Evolutionary conservation across 2,888 invertebrate genomes (phyloP).

Genomic region (Fissipunctia ypsillon): DNA sequence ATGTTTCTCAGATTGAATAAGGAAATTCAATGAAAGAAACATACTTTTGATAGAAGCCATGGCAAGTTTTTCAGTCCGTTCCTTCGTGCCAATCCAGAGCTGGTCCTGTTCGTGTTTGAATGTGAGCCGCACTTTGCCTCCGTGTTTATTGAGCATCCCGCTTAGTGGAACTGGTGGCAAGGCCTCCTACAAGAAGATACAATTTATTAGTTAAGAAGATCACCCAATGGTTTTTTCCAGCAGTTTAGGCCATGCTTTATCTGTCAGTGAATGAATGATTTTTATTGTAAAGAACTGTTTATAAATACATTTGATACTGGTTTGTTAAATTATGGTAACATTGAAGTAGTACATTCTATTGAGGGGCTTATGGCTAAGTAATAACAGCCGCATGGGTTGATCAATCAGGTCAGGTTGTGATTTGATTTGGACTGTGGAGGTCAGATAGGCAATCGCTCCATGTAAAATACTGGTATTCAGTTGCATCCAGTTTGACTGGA

Average conservation of each 20-base stretch:
- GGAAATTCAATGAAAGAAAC: slow-evolving; percentile 55
- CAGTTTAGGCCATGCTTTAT: not conserved
- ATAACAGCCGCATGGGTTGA: no score
- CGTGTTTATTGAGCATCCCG: slow-evolving; percentile 97
- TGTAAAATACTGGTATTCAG: no score
- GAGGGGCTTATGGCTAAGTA: no score
- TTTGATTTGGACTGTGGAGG: no score
- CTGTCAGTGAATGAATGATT: not conserved
- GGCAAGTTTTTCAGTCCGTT: slow-evolving; percentile 97
- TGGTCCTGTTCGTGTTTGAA: slow-evolving; percentile 98
- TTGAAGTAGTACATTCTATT: no score
- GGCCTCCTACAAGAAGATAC: slow-evolving; percentile 91
- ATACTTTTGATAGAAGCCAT: slow-evolving; percentile 97
- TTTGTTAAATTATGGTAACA: not conserved
- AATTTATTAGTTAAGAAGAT: not conserved
- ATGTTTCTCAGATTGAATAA: no score
- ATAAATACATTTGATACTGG: not conserved
- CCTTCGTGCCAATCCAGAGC: slow-evolving; percentile 97
- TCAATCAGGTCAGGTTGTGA: no score
- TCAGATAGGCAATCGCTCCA: no score
- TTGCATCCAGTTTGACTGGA: no score
- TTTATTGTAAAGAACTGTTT: not conserved
- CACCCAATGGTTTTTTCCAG: not conserved
- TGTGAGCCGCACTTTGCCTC: slow-evolving; percentile 97
- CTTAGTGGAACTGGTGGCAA: slow-evolving; percentile 95